Evolutionary conservation across 2,888 invertebrate species (phyloP).

Genomic region (Epiblema foenella): DNA sequence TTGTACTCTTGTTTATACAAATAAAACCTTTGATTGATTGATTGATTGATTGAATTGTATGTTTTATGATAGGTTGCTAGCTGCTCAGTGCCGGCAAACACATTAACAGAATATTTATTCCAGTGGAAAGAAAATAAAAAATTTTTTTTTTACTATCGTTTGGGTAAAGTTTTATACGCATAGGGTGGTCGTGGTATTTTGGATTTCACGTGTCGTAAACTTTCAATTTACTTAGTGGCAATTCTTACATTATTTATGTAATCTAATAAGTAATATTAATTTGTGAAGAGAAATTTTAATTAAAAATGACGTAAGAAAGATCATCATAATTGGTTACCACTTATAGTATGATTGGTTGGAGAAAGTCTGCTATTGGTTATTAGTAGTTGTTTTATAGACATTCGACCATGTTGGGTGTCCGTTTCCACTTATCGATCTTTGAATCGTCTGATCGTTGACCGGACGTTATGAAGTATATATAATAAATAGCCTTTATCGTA

Average conservation of each 20-base stretch:
- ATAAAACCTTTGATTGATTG: no score
- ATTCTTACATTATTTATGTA: neutral
- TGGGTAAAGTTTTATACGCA: neutral
- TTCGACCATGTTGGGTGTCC: slow-evolving; percentile 8
- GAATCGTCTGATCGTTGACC: neutral
- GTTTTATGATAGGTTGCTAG: no score
- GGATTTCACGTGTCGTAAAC: neutral
- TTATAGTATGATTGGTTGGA: slow-evolving; percentile 24
- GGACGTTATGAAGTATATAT: neutral
- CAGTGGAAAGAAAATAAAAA: neutral
- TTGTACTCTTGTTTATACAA: no score
- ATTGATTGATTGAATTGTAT: no score
- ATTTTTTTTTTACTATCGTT: neutral
- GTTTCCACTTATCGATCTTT: slow-evolving; percentile 8
- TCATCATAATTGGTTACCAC: slow-evolving; percentile 14
- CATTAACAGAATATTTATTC: neutral
- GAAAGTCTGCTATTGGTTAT: slow-evolving; percentile 28
- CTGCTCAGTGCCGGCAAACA: no score
- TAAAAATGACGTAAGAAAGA: slow-evolving; percentile 21
- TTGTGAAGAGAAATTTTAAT: slow-evolving; percentile 23
- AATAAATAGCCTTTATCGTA: neutral
- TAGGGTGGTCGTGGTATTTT: neutral
- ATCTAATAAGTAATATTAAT: neutral
- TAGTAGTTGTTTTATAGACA: slow-evolving; percentile 17
- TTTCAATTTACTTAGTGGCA: neutral